Percentiles rank a stretch among this genome's conserved stretches.
These are phyloP conservation scores for Agapornis canus DNA, from an alignment of 2,797 vertebrate species.

Conservation along the genomic window DNA sequence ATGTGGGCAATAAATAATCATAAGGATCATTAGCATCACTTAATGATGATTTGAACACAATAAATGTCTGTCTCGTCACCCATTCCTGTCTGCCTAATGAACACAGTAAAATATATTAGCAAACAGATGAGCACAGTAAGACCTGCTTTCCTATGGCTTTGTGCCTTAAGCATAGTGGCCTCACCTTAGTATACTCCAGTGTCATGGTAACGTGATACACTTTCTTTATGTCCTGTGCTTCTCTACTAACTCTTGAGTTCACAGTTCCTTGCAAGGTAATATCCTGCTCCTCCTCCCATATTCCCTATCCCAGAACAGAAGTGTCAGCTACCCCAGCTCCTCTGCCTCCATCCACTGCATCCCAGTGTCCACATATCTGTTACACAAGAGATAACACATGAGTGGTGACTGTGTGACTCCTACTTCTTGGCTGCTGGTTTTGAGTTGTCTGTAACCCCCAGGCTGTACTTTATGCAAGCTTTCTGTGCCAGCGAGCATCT, in stretches of 20 bases:
- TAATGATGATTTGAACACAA: neutral
- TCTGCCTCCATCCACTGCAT: neutral
- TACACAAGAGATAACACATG: rapidly evolving
- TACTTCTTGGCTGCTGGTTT: neutral
- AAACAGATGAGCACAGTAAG: neutral
- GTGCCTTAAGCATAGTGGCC: neutral
- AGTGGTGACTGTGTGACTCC: neutral
- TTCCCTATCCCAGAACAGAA: neutral
- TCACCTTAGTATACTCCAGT: neutral
- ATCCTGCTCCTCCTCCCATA: neutral
- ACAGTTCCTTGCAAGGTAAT: neutral
- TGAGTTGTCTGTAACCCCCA: neutral
- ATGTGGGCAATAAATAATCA: neutral
- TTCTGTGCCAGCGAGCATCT: neutral
- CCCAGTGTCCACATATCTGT: neutral
- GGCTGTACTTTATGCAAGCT: neutral
- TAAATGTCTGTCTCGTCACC: neutral
- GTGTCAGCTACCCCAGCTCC: neutral
- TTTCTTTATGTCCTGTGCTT: neutral
- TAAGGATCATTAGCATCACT: neutral
- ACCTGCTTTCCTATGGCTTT: neutral
- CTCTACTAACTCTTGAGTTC: neutral
- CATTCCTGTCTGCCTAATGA: neutral
- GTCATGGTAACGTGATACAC: neutral
- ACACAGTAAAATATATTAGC: neutral